Evolutionary conservation across 1,140 invertebrate genomes (phyloP), one percentile per base, ranked within the genome.

Genomic region (Drosophila lini): DNA sequence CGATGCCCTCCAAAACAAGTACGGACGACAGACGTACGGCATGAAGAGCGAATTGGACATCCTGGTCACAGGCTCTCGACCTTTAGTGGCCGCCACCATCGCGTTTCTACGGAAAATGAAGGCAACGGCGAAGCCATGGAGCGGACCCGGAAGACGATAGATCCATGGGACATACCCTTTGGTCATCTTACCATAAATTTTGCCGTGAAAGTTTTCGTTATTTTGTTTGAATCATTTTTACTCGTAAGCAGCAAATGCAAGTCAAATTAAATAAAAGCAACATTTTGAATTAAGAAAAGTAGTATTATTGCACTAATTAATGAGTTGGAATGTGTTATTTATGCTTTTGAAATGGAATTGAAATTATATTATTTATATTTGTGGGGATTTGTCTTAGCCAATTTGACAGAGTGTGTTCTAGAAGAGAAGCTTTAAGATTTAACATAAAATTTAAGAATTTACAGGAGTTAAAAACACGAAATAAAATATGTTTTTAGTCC

Each of bases 61-160:
- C 9, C 93, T 99, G 16, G 94, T 98, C 2, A 98, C 98, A 10
- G 98, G 98, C 4, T 99, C 98, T 34, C 91, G 99, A 55, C 96
- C 98, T 94, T 93, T 99, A 59, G 96, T 99, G 11, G 98, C 98
- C 4, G 96, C 96, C 32, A 94, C 96, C 13, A 92, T 98, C 0
- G 10, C 36, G 2, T 41, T 15, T 19, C 13, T 89, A 1, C 58
- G 88, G 10, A 68, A 73, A 15, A 45, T 75, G 34, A 89, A 78
- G n/a, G 55, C 40, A 9, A 11, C 34, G 4, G 22, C 32, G 41
- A 65, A 31, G 16, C 22, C 65, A 9, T 69, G 65, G 65, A 60
- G 31, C 13, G 19, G 13, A 5, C 16, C 52, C 0, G 13, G 3
- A 19, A 34, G 34, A 55, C 52, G 52, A 38, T 55, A 55, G 52